Percentiles rank a stretch among this genome's conserved stretches.
These are phyloP conservation scores for Oriolus oriolus DNA, from an alignment of 2,113 vertebrate genomes.

Conservation along the genomic window DNA sequence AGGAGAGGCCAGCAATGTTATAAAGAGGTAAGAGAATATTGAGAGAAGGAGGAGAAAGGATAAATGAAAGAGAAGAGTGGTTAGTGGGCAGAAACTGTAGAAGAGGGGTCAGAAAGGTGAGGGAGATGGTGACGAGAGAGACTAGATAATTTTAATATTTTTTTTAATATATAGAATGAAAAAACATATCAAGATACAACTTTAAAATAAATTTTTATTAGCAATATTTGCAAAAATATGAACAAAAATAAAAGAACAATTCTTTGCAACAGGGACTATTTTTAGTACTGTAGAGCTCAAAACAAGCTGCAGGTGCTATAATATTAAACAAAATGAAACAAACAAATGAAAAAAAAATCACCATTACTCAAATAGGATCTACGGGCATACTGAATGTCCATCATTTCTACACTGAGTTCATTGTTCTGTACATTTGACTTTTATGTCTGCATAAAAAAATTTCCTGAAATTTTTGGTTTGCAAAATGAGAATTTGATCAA, in stretches of 20 bases:
- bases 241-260: not conserved
- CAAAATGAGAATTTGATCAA: not conserved
- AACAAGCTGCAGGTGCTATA: not conserved
- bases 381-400: not conserved
- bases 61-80: not conserved
- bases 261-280: not conserved
- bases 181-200: not conserved
- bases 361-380: not conserved
- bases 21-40: not conserved
- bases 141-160: not conserved
- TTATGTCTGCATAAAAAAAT: not conserved
- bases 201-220: not conserved
- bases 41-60: not conserved
- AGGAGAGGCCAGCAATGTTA: rapidly evolving
- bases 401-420: not conserved
- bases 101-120: not conserved
- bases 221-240: not conserved
- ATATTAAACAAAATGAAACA: not conserved
- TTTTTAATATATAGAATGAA: not conserved
- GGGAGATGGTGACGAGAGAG: not conserved
- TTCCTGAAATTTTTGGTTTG: not conserved
- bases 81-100: not conserved
- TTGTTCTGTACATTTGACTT: not conserved
- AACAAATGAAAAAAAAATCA: not conserved
- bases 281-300: not conserved